Conservation (phyloP, 2,888 invertebrate genomes). For the Amblyteles armatorius region DNA sequence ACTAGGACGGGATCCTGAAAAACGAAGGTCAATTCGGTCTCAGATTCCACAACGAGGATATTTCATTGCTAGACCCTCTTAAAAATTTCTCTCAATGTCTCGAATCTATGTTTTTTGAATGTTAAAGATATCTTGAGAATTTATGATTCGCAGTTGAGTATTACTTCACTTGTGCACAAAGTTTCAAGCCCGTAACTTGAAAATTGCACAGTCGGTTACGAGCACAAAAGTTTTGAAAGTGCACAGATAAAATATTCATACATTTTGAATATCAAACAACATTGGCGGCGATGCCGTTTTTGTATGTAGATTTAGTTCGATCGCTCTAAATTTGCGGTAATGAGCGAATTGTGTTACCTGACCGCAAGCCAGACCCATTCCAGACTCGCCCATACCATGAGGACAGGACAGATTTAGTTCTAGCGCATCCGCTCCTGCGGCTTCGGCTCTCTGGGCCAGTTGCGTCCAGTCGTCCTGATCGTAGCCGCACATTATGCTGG, state of each 20-base stretch:
- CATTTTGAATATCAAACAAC: no score
- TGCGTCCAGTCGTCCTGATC: conserved; percentile 95
- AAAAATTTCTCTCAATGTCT: no score
- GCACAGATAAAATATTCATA: no score
- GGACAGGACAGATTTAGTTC: conserved; percentile 99
- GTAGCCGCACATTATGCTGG: conserved; percentile 97
- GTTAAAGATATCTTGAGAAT: no score
- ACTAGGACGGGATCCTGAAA: conserved; percentile 93
- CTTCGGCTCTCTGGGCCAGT: conserved; percentile 91
- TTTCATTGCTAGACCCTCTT: background rate
- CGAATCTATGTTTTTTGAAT: no score
- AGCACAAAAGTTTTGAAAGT: no score
- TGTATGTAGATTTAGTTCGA: no score
- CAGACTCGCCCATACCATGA: conserved; percentile 99
- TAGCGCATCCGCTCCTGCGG: conserved; percentile 96
- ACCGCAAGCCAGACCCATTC: conserved; percentile 99
- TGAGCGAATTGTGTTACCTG: conserved; percentile 87
- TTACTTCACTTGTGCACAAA: no score
- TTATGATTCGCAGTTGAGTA: no score
- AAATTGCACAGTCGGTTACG: no score
- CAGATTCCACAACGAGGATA: background rate
- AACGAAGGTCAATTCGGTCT: background rate
- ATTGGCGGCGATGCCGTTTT: no score
- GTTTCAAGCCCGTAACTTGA: no score
- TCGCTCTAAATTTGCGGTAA: background rate